Evolutionary conservation across 2,113 vertebrate species (phyloP).

Genomic region (Bambusicola thoracicus): DNA sequence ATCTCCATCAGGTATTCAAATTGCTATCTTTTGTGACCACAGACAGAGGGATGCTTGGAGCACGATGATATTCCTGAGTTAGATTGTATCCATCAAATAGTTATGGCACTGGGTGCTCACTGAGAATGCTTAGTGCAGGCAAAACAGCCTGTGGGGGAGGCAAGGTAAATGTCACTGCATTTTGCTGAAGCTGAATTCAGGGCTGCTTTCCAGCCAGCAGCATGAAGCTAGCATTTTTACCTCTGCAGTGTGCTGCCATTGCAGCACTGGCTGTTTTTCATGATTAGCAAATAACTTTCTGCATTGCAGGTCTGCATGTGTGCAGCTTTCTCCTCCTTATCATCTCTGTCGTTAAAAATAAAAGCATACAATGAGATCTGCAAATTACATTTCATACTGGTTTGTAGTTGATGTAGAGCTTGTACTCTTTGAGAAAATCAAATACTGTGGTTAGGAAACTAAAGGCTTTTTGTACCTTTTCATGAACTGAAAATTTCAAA

Average conservation of each 20-base stretch:
- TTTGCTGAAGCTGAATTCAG: neutral
- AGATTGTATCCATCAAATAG: neutral
- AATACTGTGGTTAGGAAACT: neutral
- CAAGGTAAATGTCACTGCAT: conserved; percentile 11
- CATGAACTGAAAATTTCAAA: neutral
- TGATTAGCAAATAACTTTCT: neutral
- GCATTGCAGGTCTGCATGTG: conserved; percentile 20
- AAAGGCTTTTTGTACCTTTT: neutral
- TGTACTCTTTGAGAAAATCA: neutral
- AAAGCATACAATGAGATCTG: neutral
- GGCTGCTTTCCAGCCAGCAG: conserved; percentile 33
- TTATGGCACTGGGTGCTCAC: neutral
- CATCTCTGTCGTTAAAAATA: neutral
- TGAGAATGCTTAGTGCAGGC: neutral
- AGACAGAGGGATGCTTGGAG: neutral
- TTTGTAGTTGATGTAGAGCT: neutral
- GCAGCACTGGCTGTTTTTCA: neutral
- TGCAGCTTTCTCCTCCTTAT: neutral
- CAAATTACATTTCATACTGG: neutral
- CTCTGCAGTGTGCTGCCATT: conserved; percentile 12
- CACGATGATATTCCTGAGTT: neutral
- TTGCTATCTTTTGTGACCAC: neutral
- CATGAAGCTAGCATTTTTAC: neutral
- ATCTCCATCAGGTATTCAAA: neutral
- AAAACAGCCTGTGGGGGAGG: accelerated